Evolutionary conservation across 2,888 invertebrate genomes (phyloP).

Genomic region (Dione vanillae): DNA sequence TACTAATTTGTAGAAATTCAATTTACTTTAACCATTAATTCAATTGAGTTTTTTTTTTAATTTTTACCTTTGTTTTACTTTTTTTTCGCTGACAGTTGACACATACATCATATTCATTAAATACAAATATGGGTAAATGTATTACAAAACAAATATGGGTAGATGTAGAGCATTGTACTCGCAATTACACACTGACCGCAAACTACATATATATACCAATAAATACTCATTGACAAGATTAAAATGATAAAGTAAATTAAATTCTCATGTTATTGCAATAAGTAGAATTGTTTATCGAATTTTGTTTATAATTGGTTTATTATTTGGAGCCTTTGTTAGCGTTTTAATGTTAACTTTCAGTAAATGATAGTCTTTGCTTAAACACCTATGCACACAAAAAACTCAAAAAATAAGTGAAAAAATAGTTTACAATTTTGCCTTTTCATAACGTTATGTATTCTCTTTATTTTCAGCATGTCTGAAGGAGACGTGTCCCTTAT

Average conservation of each 20-base stretch:
- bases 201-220: not conserved
- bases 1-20: too few species aligned
- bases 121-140: too few species aligned
- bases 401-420: not conserved
- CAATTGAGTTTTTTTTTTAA: too few species aligned
- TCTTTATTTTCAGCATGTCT: constrained; percentile 75
- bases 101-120: too few species aligned
- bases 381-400: not conserved
- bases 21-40: too few species aligned
- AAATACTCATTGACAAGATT: not conserved
- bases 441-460: not conserved
- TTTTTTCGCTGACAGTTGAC: too few species aligned
- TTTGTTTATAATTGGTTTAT: too few species aligned
- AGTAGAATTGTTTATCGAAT: too few species aligned
- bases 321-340: too few species aligned
- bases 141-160: not conserved
- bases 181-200: constrained; percentile 25
- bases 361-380: not conserved
- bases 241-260: not conserved
- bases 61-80: too few species aligned
- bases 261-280: too few species aligned
- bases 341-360: too few species aligned
- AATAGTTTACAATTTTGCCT: not conserved
- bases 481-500: constrained; percentile 88
- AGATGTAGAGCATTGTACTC: not conserved